Base-by-base conservation (phyloP, 2,888 invertebrate genomes). In the Eristalinus sepulchralis region DNA sequence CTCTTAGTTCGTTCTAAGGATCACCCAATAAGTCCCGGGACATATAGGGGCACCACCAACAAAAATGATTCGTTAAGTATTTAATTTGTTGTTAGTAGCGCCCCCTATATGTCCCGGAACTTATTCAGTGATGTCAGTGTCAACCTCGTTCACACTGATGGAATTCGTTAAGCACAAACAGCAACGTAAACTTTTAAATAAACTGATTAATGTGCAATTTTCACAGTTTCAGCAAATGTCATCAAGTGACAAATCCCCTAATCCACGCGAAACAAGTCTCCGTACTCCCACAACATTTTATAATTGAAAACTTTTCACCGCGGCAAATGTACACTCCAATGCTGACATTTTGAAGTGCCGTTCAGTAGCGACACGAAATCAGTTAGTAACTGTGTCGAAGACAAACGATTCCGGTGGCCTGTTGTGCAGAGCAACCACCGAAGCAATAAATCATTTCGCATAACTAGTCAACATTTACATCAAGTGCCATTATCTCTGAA, bases 401-500 rank as follows among this genome's bases (percentile, higher is more conserved):
- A 62, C 33, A 72, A 62, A 70, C 24, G 27, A 59, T 70, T 70
- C 59, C n/a, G 17, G 11, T 11, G n/a, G n/a, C 47, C 5, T 8
- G 47, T 17, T 6, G 17, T 47, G 47, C 17, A 4, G 17, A 17
- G 8, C 47, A 47, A 3, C 27, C 27, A 27, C 27, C 27, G 27
- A 62, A 33, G 47, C 62, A 72, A 72, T 72, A 72, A 72, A 72
- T 72, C 72, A 72, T 33, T 33, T 6, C 9, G 33, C n/a, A 17
- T 62, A 27, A 47, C 39, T 9, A 72, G 62, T 62, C 62, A 72
- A 72, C 71, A 53, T 62, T 62, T 62, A 72, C 72, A 62, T 72
- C 62, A 17, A 72, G 62, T 72, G 62, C 47, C 72, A 62, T 72
- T 72, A 72, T 31, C 47, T 47, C 33, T 31, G 62, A 20, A 22